These are phyloP conservation scores for Ceratosolen solmsi DNA, from an alignment of 1,140 invertebrate species.

Conservation along the genomic window DNA sequence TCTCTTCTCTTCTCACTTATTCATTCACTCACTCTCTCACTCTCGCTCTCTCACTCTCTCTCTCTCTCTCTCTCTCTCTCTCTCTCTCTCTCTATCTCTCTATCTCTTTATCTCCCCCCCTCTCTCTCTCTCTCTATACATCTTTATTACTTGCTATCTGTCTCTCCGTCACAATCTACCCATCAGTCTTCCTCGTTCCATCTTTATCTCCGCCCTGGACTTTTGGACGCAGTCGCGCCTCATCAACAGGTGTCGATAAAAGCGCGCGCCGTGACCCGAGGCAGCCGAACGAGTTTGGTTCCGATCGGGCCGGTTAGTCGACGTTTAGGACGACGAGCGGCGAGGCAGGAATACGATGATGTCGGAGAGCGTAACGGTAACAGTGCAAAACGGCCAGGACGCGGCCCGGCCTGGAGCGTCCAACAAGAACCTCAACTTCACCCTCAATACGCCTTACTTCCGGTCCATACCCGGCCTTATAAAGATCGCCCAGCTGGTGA, in stretches of 20 bases:
- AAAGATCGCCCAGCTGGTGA: conserved; percentile 75
- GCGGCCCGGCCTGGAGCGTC: conserved; percentile 61
- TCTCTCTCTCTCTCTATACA: not conserved
- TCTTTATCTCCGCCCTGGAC: not conserved
- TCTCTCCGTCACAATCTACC: not conserved
- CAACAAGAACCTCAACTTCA: conserved; percentile 64
- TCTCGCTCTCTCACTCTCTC: not conserved
- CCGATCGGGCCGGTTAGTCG: not conserved
- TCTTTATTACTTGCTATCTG: not conserved
- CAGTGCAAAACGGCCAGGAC: conserved; percentile 64
- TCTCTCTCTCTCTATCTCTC: not conserved
- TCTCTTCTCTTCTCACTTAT: too few relatives aligned
- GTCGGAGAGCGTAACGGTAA: conserved; percentile 67
- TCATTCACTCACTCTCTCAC: not conserved
- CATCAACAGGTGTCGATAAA: conserved; percentile 35
- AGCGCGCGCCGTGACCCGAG: conserved; percentile 3
- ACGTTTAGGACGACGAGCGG: not conserved
- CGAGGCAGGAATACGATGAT: conserved; percentile 60
- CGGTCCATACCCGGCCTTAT: conserved; percentile 73
- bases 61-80: too few relatives aligned
- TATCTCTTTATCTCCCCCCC: not conserved
- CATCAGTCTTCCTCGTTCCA: not conserved
- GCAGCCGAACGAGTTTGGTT: conserved; percentile 13
- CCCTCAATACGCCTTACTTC: conserved; percentile 72
- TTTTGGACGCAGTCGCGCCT: conserved; percentile 6